phyloP scores from a whole-genome alignment of 1,140 invertebrate species.

The Cataglyphis hispanica region DNA sequence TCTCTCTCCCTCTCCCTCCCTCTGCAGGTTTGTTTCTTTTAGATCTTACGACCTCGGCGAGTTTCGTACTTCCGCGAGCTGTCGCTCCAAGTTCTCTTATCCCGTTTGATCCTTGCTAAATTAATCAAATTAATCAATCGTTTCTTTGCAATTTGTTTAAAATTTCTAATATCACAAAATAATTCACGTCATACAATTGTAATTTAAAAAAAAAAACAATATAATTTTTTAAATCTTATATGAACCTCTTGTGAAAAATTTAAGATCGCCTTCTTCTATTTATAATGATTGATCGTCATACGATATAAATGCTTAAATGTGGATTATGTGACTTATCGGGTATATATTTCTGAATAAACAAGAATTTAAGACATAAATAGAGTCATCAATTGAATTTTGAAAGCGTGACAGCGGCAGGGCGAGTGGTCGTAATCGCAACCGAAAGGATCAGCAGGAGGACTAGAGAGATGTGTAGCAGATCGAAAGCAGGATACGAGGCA shows the following conservation, averaged over 20 bases:
- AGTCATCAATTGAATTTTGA: slow-evolving; percentile 75
- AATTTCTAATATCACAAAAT: too few relatives aligned
- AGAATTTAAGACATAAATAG: slow-evolving; percentile 82
- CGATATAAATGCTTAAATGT: slow-evolving; percentile 24
- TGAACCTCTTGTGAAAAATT: background rate
- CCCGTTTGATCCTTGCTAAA: background rate
- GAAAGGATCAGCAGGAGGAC: slow-evolving; percentile 41
- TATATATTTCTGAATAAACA: slow-evolving; percentile 73
- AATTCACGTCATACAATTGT: too few relatives aligned
- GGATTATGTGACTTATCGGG: slow-evolving; percentile 50
- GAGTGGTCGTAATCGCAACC: slow-evolving; percentile 56
- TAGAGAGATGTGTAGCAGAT: slow-evolving; percentile 16
- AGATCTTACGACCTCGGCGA: slow-evolving; percentile 50
- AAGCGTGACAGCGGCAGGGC: slow-evolving; percentile 55
- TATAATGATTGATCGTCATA: slow-evolving; percentile 14
- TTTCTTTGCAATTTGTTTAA: background rate
- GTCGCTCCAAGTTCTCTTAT: background rate
- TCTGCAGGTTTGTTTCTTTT: slow-evolving; percentile 46
- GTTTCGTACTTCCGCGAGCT: slow-evolving; percentile 20
- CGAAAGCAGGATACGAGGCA: slow-evolving; percentile 48
- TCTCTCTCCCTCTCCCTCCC: slow-evolving; percentile 43
- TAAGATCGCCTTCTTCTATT: slow-evolving; percentile 16
- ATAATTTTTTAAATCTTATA: too few relatives aligned
- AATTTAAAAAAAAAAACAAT: too few relatives aligned
- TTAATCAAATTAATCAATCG: background rate